A percentile compares a stretch with the other conserved stretches of the same genome.
Conservation (phyloP, 2,888 invertebrate species). For the Drosophila algonquin region DNA sequence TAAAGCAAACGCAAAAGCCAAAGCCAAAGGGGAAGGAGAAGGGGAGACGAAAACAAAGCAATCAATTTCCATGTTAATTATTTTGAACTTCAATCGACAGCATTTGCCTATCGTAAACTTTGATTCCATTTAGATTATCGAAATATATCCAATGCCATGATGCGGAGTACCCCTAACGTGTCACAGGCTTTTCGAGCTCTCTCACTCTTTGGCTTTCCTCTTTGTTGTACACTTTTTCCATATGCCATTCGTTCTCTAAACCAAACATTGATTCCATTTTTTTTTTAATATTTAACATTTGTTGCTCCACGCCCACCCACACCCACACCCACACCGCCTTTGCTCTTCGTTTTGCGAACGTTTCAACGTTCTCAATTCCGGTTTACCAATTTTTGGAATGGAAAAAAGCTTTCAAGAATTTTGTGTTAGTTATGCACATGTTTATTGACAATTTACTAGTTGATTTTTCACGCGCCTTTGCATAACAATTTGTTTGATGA, state of each 20-base stretch:
- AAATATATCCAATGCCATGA: not conserved
- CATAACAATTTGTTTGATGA: constrained; percentile 66
- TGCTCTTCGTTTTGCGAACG: not conserved
- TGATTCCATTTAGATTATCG: not conserved
- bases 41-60: not conserved
- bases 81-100: not conserved
- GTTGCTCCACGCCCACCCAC: not conserved
- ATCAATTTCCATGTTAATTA: constrained; percentile 7
- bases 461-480: constrained; percentile 75
- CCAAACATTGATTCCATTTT: constrained; percentile 30
- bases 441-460: constrained; percentile 60
- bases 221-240: constrained; percentile 1
- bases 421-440: constrained; percentile 69
- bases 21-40: too few species aligned
- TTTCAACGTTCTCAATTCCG: constrained; percentile 5
- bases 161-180: not conserved
- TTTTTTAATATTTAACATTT: constrained; percentile 33
- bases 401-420: constrained; percentile 30
- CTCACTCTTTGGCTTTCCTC: constrained; percentile 1
- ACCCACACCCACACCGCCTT: not conserved
- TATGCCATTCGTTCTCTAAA: too few species aligned
- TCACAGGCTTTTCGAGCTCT: not conserved
- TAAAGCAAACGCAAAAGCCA: not conserved
- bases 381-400: constrained; percentile 1
- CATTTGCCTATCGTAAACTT: not conserved